phyloP scores from a whole-genome alignment of 1,140 invertebrate species.

The Manduca sexta region DNA sequence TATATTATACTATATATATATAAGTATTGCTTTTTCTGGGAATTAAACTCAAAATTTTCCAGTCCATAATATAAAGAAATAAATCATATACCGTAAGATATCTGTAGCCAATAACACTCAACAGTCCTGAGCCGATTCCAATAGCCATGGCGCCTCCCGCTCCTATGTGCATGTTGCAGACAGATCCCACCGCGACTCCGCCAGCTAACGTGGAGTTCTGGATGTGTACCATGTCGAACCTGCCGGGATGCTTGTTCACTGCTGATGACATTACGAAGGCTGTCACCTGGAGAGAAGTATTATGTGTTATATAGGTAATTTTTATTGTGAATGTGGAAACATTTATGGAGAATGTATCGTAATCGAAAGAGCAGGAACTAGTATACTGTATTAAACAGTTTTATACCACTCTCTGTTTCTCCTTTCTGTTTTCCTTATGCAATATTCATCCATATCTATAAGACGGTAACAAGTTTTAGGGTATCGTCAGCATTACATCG shows the following conservation, averaged over 20 bases:
- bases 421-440: no score
- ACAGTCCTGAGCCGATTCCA: conserved; percentile 84
- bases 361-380: no score
- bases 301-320: neutral
- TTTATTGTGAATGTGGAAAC: no score
- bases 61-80: neutral
- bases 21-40: no score
- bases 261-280: conserved; percentile 88
- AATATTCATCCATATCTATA: no score
- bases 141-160: conserved; percentile 90
- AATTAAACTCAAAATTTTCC: no score
- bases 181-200: conserved; percentile 79
- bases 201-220: conserved; percentile 94
- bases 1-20: no score
- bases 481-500: no score
- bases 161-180: conserved; percentile 87
- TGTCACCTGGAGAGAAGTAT: conserved; percentile 75
- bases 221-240: conserved; percentile 93
- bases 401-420: no score
- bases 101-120: conserved; percentile 91
- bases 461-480: no score
- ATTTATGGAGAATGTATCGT: no score
- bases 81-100: conserved; percentile 83
- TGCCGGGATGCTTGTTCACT: conserved; percentile 79
- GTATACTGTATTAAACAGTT: no score